Percentiles rank a stretch among this genome's conserved stretches.
Conservation (phyloP, 2,888 invertebrate species). For the Eustalomyia histrio region DNA sequence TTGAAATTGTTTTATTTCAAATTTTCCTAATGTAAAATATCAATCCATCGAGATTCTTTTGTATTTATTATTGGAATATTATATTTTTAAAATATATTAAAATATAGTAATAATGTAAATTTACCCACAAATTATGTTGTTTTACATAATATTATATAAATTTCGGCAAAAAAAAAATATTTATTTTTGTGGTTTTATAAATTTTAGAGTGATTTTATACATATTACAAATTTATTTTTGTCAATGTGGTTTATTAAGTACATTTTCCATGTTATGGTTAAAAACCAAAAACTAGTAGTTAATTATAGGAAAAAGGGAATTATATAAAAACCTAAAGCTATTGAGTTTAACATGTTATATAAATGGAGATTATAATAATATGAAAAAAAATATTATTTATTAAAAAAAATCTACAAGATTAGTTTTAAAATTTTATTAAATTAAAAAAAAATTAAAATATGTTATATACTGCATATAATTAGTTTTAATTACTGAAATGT, state of each 20-base stretch:
- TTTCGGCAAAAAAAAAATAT: neutral
- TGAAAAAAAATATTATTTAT: too few species aligned
- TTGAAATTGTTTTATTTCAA: too few species aligned
- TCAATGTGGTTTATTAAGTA: constrained; percentile 50
- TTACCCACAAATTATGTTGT: neutral
- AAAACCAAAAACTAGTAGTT: neutral
- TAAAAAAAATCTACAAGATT: too few species aligned
- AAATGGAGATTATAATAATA: too few species aligned
- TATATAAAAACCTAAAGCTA: neutral
- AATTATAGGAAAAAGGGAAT: neutral
- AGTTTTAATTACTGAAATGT: too few species aligned
- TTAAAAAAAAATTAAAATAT: too few species aligned
- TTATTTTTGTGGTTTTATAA: constrained; percentile 1
- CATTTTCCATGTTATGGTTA: constrained; percentile 7
- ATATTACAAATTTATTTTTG: constrained; percentile 23
- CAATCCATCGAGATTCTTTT: neutral
- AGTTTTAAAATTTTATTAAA: too few species aligned
- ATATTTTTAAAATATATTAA: neutral
- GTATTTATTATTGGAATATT: neutral
- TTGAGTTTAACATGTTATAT: too few species aligned
- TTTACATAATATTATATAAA: neutral
- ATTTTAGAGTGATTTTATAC: constrained; percentile 33
- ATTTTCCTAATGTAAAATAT: too few species aligned
- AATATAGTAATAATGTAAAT: neutral
- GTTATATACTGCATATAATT: too few species aligned